Evolutionary conservation across 1,140 invertebrate genomes (phyloP), one percentile per base, ranked within the genome.

Genomic region (Philotrypesis tridentata): DNA sequence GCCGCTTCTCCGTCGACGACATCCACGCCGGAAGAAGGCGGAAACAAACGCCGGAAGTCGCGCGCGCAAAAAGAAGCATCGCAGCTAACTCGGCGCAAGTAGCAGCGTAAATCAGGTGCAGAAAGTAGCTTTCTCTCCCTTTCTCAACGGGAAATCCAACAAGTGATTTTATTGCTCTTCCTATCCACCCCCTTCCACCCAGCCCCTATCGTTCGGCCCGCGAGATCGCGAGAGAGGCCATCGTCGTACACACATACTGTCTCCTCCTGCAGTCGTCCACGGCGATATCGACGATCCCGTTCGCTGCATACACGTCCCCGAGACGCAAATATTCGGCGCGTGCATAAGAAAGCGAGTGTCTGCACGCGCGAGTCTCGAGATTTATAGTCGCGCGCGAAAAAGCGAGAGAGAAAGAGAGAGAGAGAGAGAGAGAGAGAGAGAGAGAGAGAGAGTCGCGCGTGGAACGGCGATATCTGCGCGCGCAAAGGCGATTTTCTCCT

Each of bases 161-260:
- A 87, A 88, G 87, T 88, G 86, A 87, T 87, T 88, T 87, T 87
- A 88, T 88, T 86, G 87, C 85, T 55, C 48, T 55, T n/a, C n/a
- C n/a, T n/a, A n/a, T n/a, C n/a, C 33, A 37, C 48, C 48, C 48
- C n/a, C 48, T 33, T 71, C 31, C n/a, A n/a, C n/a, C n/a, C n/a
- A n/a, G n/a, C n/a, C n/a, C n/a, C n/a, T n/a, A n/a, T n/a, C 21
- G 33, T 14, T 8, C 61, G 61, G 61, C 25, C 61, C 48, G 21
- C 48, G 48, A 55, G 48, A 55, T 55, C 48, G 48, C 7, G 48
- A 8, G 48, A 55, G 48, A n/a, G 48, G 48, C 17, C 48, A 29
- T 25, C 8, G 61, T n/a, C n/a, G n/a, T n/a, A n/a, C 25, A 21
- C 61, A 7, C 25, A 65, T n/a, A 37, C 55, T 33, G 72, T 70